Evolutionary conservation across 2,888 invertebrate genomes (phyloP).

Genomic region (Zelleria hepariella): DNA sequence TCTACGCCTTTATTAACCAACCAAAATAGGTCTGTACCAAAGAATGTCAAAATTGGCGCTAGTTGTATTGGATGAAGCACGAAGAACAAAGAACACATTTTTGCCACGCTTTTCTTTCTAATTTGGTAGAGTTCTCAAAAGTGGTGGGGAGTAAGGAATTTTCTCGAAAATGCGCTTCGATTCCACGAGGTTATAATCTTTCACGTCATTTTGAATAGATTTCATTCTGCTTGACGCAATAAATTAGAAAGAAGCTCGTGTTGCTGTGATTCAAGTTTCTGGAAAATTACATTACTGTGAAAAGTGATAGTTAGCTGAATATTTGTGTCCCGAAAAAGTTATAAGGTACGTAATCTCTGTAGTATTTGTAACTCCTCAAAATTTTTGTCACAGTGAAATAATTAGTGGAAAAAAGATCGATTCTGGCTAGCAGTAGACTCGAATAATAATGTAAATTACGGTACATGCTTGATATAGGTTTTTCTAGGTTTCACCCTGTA

Average conservation of each 20-base stretch:
- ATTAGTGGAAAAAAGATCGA: background rate
- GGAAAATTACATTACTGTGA: background rate
- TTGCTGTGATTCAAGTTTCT: background rate
- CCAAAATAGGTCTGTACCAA: background rate
- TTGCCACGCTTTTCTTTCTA: background rate
- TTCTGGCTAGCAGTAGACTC: too few species aligned
- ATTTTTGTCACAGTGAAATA: background rate
- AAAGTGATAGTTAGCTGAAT: background rate
- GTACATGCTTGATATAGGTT: background rate
- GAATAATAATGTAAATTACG: background rate
- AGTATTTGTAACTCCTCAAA: background rate
- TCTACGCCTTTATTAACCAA: background rate
- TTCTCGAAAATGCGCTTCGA: conserved; percentile 25
- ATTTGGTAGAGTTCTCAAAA: background rate
- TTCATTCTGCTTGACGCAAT: background rate
- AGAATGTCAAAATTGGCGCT: background rate
- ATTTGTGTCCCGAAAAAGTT: background rate
- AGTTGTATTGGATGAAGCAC: background rate
- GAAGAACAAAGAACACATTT: background rate
- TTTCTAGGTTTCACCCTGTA: background rate
- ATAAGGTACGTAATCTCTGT: background rate
- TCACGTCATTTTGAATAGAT: background rate
- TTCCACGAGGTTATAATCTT: background rate
- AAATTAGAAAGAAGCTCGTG: background rate
- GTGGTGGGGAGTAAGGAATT: conserved; percentile 17